Conservation (phyloP, 92 coral and sea anemone species). For the Galaxea fascicularis region DNA sequence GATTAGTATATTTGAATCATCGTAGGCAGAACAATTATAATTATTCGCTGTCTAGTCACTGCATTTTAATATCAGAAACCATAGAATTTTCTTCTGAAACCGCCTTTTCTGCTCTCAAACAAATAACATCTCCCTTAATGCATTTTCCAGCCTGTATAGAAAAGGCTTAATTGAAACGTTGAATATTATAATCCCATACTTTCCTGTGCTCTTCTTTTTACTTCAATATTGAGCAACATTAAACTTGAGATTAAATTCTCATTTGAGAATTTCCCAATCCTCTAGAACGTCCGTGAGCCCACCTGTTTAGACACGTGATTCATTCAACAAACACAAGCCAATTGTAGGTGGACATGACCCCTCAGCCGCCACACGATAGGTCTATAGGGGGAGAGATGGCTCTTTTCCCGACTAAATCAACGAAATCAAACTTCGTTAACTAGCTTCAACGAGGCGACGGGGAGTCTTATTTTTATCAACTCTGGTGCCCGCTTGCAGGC, state of each 20-base stretch:
- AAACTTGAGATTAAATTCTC: not conserved
- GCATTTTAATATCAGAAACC: not conserved
- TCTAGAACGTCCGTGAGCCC: constrained; percentile 22
- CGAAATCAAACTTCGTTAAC: constrained; percentile 38
- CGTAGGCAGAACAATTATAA: not conserved
- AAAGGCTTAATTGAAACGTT: not conserved
- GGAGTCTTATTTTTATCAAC: not conserved
- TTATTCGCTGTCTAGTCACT: not conserved
- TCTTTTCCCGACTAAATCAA: constrained; percentile 25
- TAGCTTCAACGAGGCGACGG: not conserved
- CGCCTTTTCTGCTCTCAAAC: not conserved
- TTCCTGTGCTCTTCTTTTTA: not conserved
- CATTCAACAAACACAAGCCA: constrained; percentile 26
- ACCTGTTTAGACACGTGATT: constrained; percentile 71
- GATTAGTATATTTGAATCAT: constrained; percentile 37
- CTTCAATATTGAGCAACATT: not conserved
- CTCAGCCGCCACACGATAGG: constrained; percentile 18
- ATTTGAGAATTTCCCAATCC: not conserved
- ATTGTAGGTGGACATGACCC: constrained; percentile 8
- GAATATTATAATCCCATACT: not conserved
- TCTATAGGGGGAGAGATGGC: constrained; percentile 15
- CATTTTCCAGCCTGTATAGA: not conserved
- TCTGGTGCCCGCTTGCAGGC: not conserved
- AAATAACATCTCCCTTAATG: not conserved
- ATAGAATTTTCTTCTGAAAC: not conserved